Conservation (phyloP, 2,113 vertebrate species). For the Anthoscopus minutus region DNA sequence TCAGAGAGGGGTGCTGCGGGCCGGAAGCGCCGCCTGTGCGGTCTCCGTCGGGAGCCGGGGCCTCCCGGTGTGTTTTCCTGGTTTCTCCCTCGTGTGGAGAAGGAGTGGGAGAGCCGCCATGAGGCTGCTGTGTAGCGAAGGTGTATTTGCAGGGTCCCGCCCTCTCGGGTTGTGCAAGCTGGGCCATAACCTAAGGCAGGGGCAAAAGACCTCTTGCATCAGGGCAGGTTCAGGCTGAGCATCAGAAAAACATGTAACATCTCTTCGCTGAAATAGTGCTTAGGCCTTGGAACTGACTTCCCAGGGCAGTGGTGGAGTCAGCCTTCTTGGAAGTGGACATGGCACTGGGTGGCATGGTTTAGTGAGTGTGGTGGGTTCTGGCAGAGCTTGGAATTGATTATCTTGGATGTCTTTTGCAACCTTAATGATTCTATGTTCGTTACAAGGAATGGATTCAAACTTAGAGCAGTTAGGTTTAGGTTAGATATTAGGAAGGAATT, state of each 20-base stretch:
- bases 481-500: neutral
- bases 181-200: neutral
- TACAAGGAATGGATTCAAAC: neutral
- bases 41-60: neutral
- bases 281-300: neutral
- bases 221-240: neutral
- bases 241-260: too few species aligned
- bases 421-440: neutral
- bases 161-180: neutral
- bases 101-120: neutral
- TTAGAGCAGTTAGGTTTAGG: neutral
- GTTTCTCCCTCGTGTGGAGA: neutral
- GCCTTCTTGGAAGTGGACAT: neutral
- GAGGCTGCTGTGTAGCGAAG: neutral
- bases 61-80: neutral
- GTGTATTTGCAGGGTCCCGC: neutral
- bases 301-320: too few species aligned
- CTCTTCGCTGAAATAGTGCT: neutral
- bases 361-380: neutral
- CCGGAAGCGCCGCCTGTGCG: neutral
- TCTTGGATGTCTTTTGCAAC: neutral
- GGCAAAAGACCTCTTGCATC: neutral
- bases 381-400: too few species aligned
- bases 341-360: neutral
- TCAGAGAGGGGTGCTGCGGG: neutral